A percentile compares a stretch with the other conserved stretches of the same genome.
Conservation (phyloP, 2,113 vertebrate species). For the Atlantisia rogersi region DNA sequence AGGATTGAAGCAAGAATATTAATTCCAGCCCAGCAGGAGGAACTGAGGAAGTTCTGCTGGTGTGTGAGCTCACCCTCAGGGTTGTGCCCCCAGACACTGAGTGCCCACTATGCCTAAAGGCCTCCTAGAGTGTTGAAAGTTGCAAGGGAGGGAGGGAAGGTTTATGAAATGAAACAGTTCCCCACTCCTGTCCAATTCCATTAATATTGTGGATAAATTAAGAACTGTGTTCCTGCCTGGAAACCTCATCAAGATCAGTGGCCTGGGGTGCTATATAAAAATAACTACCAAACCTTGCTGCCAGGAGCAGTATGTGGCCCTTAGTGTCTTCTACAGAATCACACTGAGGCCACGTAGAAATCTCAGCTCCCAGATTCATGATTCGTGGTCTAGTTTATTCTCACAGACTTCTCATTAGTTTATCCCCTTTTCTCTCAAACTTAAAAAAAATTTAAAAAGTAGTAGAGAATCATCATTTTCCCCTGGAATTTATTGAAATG, state of each 20-base stretch:
- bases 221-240: conserved; percentile 18
- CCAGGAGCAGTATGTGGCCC: not conserved
- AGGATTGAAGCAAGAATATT: conserved; percentile 8
- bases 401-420: not conserved
- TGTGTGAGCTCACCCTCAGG: not conserved
- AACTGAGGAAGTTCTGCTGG: not conserved
- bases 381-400: not conserved
- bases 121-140: not conserved
- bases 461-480: not conserved
- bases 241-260: conserved; percentile 34
- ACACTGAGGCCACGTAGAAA: not conserved
- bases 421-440: not conserved
- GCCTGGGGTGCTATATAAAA: not conserved
- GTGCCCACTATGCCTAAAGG: not conserved
- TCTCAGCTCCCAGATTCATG: not conserved
- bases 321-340: not conserved
- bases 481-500: conserved; percentile 12
- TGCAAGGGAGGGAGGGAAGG: not conserved
- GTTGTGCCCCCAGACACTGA: not conserved
- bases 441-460: not conserved
- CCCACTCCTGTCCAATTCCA: not conserved
- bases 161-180: conserved; percentile 2
- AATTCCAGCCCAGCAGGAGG: conserved; percentile 28
- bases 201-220: conserved; percentile 41
- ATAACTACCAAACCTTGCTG: not conserved